Evolutionary conservation across 2,113 vertebrate genomes (phyloP).

Genomic region (Engraulis encrasicolus): DNA sequence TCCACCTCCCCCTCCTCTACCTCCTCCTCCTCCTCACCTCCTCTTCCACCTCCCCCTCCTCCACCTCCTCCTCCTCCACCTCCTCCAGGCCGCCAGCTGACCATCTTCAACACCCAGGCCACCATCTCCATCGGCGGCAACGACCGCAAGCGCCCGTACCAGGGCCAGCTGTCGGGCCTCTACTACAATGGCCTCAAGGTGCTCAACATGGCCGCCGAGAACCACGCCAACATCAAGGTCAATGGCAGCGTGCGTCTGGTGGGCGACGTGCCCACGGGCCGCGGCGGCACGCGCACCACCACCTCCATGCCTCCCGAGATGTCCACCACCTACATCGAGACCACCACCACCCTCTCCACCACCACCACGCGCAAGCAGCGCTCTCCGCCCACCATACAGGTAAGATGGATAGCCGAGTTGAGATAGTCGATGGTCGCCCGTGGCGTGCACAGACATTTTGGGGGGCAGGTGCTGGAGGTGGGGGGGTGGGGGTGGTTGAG

Average conservation of each 20-base stretch:
- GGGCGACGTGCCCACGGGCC: constrained; percentile 88
- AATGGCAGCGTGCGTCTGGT: constrained; percentile 95
- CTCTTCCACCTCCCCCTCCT: background rate
- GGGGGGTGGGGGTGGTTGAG: no score
- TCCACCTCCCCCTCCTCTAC: background rate
- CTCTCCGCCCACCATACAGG: constrained; percentile 92
- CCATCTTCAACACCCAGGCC: constrained; percentile 99
- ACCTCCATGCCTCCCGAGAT: constrained; percentile 93
- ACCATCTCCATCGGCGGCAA: constrained; percentile 96
- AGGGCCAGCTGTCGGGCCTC: constrained; percentile 97
- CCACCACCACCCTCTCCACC: constrained; percentile 94
- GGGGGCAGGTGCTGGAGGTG: no score
- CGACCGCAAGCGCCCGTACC: constrained; percentile 93
- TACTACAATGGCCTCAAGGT: constrained; percentile 99
- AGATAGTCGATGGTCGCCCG: no score
- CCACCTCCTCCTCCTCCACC: background rate
- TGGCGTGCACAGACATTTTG: no score
- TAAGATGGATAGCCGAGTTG: no score
- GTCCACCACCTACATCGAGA: constrained; percentile 98
- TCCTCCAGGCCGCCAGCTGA: constrained; percentile 90
- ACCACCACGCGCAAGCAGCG: constrained; percentile 96
- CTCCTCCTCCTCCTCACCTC: background rate
- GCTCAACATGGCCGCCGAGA: constrained; percentile 96
- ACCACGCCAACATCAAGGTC: constrained; percentile 92
- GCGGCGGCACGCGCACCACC: constrained; percentile 87